Conservation (phyloP, 2,113 vertebrate genomes). For the Nansenia antarctica region DNA sequence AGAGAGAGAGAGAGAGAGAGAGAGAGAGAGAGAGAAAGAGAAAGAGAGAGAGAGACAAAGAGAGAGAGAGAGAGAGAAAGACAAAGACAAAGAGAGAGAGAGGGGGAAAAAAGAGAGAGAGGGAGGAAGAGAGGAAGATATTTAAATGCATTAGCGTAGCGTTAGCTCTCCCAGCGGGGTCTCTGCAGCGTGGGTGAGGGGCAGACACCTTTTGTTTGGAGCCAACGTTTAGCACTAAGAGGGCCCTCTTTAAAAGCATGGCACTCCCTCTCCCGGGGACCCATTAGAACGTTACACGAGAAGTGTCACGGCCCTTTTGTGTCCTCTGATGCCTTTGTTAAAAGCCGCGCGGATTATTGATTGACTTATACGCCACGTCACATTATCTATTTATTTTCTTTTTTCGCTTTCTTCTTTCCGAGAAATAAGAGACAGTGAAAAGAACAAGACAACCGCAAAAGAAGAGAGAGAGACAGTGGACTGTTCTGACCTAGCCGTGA, state of each 20-base stretch:
- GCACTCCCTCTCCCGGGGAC: conserved; percentile 47
- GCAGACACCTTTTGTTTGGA: conserved; percentile 56
- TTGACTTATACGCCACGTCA: background rate
- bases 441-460: background rate
- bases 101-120: conserved; percentile 32
- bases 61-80: conserved; percentile 14
- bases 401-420: too few species aligned
- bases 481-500: too few species aligned
- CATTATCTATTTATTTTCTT: background rate
- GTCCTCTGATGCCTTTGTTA: conserved; percentile 50
- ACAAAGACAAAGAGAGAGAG: background rate
- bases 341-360: conserved; percentile 45
- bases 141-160: conserved; percentile 70
- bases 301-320: conserved; percentile 30
- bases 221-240: conserved; percentile 35
- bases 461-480: too few species aligned
- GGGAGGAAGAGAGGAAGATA: conserved; percentile 41
- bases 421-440: too few species aligned
- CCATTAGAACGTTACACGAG: conserved; percentile 48
- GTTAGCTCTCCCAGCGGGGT: conserved; percentile 57
- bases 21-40: conserved; percentile 11
- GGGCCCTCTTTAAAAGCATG: conserved; percentile 62
- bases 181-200: conserved; percentile 23
- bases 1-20: background rate
- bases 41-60: conserved; percentile 18